Conservation (phyloP, 2,888 invertebrate genomes). For the Cenopis cana region DNA sequence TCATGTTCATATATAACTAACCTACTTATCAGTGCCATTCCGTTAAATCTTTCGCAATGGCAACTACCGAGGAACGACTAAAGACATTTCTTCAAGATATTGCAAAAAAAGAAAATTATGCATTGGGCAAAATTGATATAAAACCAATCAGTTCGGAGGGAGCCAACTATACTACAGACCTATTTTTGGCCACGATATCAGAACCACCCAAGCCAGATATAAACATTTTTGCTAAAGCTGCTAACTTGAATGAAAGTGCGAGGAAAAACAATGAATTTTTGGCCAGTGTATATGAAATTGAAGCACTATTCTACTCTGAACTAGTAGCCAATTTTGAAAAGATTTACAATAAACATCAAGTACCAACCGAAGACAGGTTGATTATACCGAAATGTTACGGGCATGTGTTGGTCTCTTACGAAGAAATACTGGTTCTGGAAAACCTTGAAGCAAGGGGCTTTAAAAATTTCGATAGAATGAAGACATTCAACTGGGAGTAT, state of each 20-base stretch:
- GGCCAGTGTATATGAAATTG: conserved; percentile 4
- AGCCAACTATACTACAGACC: conserved; percentile 34
- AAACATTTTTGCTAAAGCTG: conserved; percentile 37
- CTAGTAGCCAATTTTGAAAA: conserved; percentile 11
- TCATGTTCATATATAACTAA: too few species aligned
- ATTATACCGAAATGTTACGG: conserved; percentile 36
- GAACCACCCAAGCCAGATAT: conserved; percentile 13
- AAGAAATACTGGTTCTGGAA: conserved; percentile 45
- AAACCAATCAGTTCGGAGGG: conserved; percentile 37
- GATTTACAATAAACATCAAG: conserved; percentile 42
- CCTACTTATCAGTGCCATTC: background rate
- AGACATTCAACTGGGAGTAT: conserved; percentile 42
- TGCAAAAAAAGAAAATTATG: conserved; percentile 17
- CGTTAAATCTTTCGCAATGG: background rate
- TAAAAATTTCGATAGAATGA: conserved; percentile 39
- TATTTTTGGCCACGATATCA: conserved; percentile 19
- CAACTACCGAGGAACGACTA: conserved; percentile 6
- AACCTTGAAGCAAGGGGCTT: conserved; percentile 40
- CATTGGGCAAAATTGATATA: background rate
- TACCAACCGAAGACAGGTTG: conserved; percentile 41
- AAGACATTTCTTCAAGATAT: background rate
- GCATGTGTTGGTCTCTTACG: background rate
- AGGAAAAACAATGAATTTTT: background rate
- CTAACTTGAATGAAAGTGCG: background rate
- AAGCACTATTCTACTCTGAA: conserved; percentile 26